A percentile compares a stretch with the other conserved stretches of the same genome.
phyloP scores from a whole-genome alignment of 1,140 invertebrate genomes.

The Theocolax elegans region DNA sequence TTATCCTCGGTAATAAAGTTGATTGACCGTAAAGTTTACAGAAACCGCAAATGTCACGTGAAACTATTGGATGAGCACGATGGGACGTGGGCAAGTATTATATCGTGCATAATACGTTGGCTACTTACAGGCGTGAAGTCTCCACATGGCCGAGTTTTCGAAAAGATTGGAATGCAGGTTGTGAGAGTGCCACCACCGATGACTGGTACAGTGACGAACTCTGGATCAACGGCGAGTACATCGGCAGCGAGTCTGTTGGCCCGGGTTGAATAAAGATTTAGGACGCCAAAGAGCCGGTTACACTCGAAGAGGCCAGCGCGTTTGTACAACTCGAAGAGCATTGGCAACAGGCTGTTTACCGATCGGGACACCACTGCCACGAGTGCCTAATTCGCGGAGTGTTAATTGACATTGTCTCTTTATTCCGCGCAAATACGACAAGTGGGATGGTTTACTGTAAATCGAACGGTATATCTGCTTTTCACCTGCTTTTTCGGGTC shows the following conservation, averaged over 20 bases:
- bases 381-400: slow-evolving; percentile 64
- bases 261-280: slow-evolving; percentile 79
- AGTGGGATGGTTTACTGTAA: too few species aligned
- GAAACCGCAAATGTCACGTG: too few species aligned
- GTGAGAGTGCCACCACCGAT: slow-evolving; percentile 83
- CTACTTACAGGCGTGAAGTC: slow-evolving; percentile 59
- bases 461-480: too few species aligned
- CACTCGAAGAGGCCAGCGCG: slow-evolving; percentile 74
- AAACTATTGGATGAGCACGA: too few species aligned
- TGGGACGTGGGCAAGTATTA: too few species aligned
- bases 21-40: too few species aligned
- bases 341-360: slow-evolving; percentile 71
- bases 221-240: slow-evolving; percentile 70
- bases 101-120: too few species aligned
- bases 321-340: slow-evolving; percentile 70
- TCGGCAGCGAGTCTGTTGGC: slow-evolving; percentile 78
- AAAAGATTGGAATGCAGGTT: slow-evolving; percentile 86
- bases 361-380: slow-evolving; percentile 71
- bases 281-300: slow-evolving; percentile 81
- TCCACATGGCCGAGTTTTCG: slow-evolving; percentile 73
- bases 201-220: slow-evolving; percentile 79
- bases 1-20: too few species aligned
- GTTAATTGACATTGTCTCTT: too few species aligned
- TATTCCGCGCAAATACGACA: too few species aligned
- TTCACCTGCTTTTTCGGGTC: too few species aligned